Evolutionary conservation across 2,113 vertebrate species (phyloP).

Genomic region (Phrynosoma blainvillii): DNA sequence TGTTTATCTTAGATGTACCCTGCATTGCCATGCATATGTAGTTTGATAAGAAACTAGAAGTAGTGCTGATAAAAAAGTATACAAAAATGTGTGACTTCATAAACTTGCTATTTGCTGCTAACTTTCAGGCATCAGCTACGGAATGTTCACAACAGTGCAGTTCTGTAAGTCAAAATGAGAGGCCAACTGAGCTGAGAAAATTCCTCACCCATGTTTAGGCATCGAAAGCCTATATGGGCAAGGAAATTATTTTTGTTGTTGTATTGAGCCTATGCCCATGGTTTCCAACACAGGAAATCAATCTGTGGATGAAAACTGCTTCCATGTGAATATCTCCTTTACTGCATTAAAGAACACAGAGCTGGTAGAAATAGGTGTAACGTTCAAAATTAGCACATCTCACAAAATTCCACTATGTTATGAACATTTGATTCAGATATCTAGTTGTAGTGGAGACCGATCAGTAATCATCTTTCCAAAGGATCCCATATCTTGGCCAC

Average conservation of each 20-base stretch:
- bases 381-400: constrained; percentile 24
- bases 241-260: not conserved
- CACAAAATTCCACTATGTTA: constrained; percentile 3
- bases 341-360: not conserved
- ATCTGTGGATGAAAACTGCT: not conserved
- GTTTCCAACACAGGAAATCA: not conserved
- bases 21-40: too few relatives aligned
- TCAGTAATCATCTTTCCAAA: not conserved
- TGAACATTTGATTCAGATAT: not conserved
- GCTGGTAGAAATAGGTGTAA: constrained; percentile 31
- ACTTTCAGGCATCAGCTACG: too few relatives aligned
- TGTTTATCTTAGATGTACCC: too few relatives aligned
- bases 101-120: too few relatives aligned
- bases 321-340: not conserved
- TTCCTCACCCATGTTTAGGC: not conserved
- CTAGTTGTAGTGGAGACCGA: not conserved
- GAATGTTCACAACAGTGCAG: too few relatives aligned
- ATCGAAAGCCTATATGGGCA: not conserved
- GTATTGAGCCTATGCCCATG: too few relatives aligned
- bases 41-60: too few relatives aligned
- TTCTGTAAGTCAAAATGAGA: not conserved
- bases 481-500: not conserved
- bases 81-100: too few relatives aligned
- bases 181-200: constrained; percentile 2
- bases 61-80: too few relatives aligned